Percentiles rank a stretch among this genome's conserved stretches.
Evolutionary conservation across 2,888 invertebrate species (phyloP).

Genomic region (Melanchra persicariae): DNA sequence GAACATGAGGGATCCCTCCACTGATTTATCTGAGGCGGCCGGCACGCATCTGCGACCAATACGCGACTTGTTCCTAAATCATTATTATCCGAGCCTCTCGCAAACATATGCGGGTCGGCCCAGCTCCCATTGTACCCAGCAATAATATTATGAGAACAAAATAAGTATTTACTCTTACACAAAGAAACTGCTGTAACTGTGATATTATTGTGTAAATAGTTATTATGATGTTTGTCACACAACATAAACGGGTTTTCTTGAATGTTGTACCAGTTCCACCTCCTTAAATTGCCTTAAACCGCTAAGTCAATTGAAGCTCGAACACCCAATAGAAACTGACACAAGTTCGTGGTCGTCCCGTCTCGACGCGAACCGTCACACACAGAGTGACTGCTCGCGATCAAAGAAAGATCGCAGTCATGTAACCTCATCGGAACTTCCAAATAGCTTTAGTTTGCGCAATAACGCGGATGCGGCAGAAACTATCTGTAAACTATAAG

Average conservation of each 20-base stretch:
- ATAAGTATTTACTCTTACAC: constrained; percentile 26
- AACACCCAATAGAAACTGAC: background rate
- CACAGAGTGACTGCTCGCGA: constrained; percentile 29
- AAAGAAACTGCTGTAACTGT: background rate
- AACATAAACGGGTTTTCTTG: background rate
- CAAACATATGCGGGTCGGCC: constrained; percentile 10
- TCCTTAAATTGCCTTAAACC: background rate
- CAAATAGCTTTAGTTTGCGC: constrained; percentile 53
- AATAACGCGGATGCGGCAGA: constrained; percentile 35
- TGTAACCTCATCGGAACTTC: constrained; percentile 44
- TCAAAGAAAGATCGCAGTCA: constrained; percentile 40
- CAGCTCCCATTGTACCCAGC: background rate
- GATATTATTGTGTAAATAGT: background rate
- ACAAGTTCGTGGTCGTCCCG: background rate
- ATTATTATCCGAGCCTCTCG: constrained; percentile 36
- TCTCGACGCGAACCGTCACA: background rate
- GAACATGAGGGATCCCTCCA: constrained; percentile 36
- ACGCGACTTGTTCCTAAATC: constrained; percentile 44
- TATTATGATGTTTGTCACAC: background rate
- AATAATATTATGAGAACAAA: constrained; percentile 11
- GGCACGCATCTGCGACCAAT: constrained; percentile 52
- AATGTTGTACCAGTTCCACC: background rate
- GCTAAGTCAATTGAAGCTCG: background rate
- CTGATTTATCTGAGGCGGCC: constrained; percentile 48
- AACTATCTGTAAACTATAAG: constrained; percentile 27